Evolutionary conservation across 2,797 vertebrate species (phyloP).

Genomic region (Pelodytes ibericus): DNA sequence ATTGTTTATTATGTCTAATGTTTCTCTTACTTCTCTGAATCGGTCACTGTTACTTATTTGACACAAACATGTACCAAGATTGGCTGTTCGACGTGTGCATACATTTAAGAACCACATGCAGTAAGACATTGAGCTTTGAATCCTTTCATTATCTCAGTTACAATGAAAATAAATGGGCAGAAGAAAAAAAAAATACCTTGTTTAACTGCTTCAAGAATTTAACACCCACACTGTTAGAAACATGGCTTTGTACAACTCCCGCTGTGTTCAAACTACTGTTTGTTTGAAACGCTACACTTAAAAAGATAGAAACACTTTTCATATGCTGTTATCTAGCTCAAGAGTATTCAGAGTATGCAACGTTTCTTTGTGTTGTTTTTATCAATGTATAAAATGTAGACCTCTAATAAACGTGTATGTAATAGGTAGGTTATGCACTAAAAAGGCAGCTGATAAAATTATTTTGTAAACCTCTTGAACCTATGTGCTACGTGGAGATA

Average conservation of each 20-base stretch:
- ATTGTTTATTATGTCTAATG: too few relatives aligned
- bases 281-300: neutral
- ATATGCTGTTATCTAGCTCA: too few relatives aligned
- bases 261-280: neutral
- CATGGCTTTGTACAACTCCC: neutral
- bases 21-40: neutral
- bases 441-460: too few relatives aligned
- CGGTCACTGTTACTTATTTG: neutral
- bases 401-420: too few relatives aligned
- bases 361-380: too few relatives aligned
- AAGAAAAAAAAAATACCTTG: neutral
- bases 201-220: neutral
- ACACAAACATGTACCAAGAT: neutral
- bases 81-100: neutral
- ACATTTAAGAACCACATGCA: neutral
- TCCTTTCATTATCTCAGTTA: slow-evolving; percentile 4
- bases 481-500: too few relatives aligned
- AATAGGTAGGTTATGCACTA: too few relatives aligned
- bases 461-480: too few relatives aligned
- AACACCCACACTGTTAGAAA: neutral
- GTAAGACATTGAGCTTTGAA: neutral
- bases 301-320: neutral
- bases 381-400: too few relatives aligned
- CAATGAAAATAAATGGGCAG: neutral
- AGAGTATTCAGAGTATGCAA: too few relatives aligned